Evolutionary conservation across 2,113 vertebrate genomes (phyloP).

Genomic region (Carassius carassius): DNA sequence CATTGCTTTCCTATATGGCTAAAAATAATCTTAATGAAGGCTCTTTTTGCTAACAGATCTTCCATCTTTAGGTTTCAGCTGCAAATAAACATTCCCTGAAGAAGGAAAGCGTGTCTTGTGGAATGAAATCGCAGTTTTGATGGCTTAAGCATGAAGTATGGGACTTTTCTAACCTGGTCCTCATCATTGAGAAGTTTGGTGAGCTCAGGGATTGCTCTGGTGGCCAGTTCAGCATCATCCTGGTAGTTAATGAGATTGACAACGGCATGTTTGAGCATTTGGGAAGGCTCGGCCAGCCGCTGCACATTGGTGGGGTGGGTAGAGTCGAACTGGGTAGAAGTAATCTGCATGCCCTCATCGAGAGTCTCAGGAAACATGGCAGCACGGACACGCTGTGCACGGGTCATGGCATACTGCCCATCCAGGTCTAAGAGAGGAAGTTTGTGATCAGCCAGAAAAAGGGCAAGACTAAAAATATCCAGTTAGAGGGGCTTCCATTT

Average conservation of each 20-base stretch:
- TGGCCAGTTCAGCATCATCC: constrained; percentile 96
- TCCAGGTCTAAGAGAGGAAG: constrained; percentile 83
- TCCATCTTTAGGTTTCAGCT: constrained; percentile 6
- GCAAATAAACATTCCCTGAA: background rate
- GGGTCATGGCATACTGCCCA: constrained; percentile 97
- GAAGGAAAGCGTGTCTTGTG: background rate
- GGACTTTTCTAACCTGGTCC: constrained; percentile 84
- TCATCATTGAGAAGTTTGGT: constrained; percentile 98
- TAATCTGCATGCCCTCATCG: constrained; percentile 96
- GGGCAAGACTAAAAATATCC: background rate
- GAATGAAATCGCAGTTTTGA: background rate
- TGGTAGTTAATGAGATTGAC: constrained; percentile 99
- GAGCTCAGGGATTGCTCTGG: constrained; percentile 95
- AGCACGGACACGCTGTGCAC: constrained; percentile 94
- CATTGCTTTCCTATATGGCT: background rate
- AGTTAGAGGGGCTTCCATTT: background rate
- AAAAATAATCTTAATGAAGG: background rate
- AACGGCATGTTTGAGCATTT: constrained; percentile 98
- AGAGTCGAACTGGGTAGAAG: constrained; percentile 92
- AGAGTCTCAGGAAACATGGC: constrained; percentile 98
- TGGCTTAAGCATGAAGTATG: background rate
- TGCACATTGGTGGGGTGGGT: constrained; percentile 96
- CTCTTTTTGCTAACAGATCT: background rate
- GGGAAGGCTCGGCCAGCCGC: constrained; percentile 94
- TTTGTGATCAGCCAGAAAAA: background rate